Base-by-base conservation (phyloP, 2,888 invertebrate genomes). In the Seladonia tumulorum region DNA sequence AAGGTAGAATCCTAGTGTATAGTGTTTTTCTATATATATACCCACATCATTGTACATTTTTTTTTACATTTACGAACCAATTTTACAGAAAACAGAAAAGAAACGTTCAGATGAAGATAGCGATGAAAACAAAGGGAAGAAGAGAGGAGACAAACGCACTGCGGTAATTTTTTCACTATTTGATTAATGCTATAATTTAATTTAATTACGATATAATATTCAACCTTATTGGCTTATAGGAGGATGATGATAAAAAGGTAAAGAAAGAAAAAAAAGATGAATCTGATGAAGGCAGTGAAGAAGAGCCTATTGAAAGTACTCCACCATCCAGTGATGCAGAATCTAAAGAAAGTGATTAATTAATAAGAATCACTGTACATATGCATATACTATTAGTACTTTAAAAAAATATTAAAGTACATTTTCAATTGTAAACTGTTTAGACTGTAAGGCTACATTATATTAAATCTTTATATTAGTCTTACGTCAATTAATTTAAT, bases 221-320 rank as follows among this genome's bases (percentile, higher is more conserved):
- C 8, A 71, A 53, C 53, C 5, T 35, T 49, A 73, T 73, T 25
- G 5, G 0, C 79, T 88, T 77, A 3, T 76, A 91, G 87, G 84
- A 96, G 45, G 95, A 96, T 49, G 92, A 93, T 49, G 93, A 90
- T 88, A 95, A 95, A 53, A 94, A 94, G 63, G 74, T 92, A 4
- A 95, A 95, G 87, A 95, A 96, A 90, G 95, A 95, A 79, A 96
- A 96, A 81, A 94, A 92, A 77, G 95, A 96, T 95, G 96, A 97
- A 96, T 96, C 97, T 96, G 96, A 96, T 96, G 93, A 96, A 1
- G 97, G 97, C 79, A 96, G 96, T 70, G 97, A 97, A 57, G 97
- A 96, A 86, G 97, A 97, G 92, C 96, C 96, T 94, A 89, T 92
- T 29, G 93, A 94, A 90, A 94, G 93, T 81, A 95, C 95, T n/a